Base-by-base conservation (phyloP, 2,113 vertebrate species). In the Phylloscopus trochilus region DNA sequence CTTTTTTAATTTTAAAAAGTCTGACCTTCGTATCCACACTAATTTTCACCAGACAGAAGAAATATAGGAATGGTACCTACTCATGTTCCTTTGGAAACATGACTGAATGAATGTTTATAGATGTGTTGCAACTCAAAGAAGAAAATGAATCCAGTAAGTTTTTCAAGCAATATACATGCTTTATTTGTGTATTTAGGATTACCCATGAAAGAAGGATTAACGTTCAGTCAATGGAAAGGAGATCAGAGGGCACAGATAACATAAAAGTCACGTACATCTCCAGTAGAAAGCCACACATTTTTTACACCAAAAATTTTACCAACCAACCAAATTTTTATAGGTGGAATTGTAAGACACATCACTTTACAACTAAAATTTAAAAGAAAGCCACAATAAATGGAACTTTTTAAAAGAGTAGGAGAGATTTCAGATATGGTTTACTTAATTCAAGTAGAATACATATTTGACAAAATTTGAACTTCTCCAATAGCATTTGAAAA, bases 131-230 rank as follows among this genome's bases (percentile, higher is more conserved):
- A 66, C 43, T 75, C 51, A 30, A 92, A 88, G 24, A 93, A 33
- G 15, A 82, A 92, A 39, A 83, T 17, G 10, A 90, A 86, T 44
- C 44, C 58, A 55, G 11, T 75, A 52, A 26, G 52, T 84, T 95
- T 83, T 37, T 87, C 46, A 88, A 82, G 58, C 30, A 53, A 66
- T 59, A 77, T 11, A 39, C 26, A 27, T 16, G 83, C 67, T 90
- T 84, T 64, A 91, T 81, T 92, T 81, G 53, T 41, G 59, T 51
- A 72, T 82, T 93, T 67, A 74, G 94, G 78, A 89, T 85, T 89
- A 96, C 63, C 87, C 37, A 60, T 91, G 72, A 90, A 95, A 84
- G 87, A 79, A 89, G 86, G 89, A 96, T 96, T 95, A 96, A 87
- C 5, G 0, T 78, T 81, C 55, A 74, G 4, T 92, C 64, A 89